Percentiles rank a stretch among this genome's conserved stretches.
Conservation (phyloP, 2,888 invertebrate genomes). For the Melanostoma scalare region DNA sequence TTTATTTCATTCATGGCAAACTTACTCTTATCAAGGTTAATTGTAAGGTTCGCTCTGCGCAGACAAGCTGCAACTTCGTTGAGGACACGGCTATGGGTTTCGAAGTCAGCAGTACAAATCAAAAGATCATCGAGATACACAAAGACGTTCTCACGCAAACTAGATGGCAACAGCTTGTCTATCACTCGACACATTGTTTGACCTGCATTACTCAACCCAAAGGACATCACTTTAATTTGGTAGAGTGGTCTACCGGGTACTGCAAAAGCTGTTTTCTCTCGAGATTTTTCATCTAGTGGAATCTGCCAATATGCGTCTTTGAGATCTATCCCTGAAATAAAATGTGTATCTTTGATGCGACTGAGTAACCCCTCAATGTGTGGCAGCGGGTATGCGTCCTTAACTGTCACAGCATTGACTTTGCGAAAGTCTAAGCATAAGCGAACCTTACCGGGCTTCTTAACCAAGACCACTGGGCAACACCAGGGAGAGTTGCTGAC, state of each 20-base stretch:
- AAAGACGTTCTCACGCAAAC: neutral
- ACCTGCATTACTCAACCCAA: conserved; percentile 2
- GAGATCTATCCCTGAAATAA: too few relatives aligned
- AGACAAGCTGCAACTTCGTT: neutral
- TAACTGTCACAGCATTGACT: too few relatives aligned
- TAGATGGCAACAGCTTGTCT: neutral
- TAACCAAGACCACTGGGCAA: too few relatives aligned
- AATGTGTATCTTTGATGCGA: too few relatives aligned
- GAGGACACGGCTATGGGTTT: neutral
- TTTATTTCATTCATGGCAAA: neutral
- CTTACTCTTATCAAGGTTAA: conserved; percentile 2
- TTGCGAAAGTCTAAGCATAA: too few relatives aligned
- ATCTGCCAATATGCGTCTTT: too few relatives aligned
- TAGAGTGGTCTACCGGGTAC: neutral
- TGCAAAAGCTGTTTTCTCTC: neutral
- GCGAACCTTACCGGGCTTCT: too few relatives aligned
- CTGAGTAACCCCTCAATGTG: too few relatives aligned
- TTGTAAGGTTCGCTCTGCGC: neutral
- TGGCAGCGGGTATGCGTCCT: too few relatives aligned
- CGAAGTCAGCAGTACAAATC: conserved; percentile 2
- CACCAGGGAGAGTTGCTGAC: too few relatives aligned
- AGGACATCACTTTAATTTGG: neutral
- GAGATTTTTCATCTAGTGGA: too few relatives aligned
- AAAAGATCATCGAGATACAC: neutral
- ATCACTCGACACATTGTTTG: conserved; percentile 4